Evolutionary conservation across 2,797 vertebrate genomes (phyloP).

Genomic region (Anguilla anguilla): DNA sequence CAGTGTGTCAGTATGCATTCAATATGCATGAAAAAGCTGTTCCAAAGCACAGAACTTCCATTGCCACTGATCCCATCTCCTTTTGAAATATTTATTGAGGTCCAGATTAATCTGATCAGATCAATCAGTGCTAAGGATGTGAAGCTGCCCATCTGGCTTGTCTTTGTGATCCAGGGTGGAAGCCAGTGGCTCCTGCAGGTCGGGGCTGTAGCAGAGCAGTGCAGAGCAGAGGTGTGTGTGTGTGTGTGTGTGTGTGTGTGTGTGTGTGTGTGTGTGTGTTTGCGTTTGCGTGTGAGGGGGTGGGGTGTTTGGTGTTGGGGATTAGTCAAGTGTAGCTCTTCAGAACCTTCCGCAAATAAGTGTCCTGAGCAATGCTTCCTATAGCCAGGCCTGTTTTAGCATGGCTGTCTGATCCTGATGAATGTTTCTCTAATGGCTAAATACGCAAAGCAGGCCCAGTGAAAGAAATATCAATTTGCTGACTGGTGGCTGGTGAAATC

Average conservation of each 20-base stretch:
- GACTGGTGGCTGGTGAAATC: neutral
- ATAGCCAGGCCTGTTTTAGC: neutral
- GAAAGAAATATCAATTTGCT: slow-evolving; percentile 17
- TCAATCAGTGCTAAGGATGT: neutral
- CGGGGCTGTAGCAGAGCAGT: neutral
- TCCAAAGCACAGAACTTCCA: too few relatives aligned
- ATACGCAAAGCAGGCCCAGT: neutral
- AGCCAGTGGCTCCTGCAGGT: neutral
- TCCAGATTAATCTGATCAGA: neutral
- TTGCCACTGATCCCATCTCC: too few relatives aligned
- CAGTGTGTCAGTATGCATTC: neutral
- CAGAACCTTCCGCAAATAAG: neutral
- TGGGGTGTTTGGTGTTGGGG: neutral
- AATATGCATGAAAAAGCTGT: neutral
- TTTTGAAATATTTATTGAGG: too few relatives aligned
- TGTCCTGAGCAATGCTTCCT: neutral
- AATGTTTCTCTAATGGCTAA: neutral
- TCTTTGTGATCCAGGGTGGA: neutral
- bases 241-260: neutral
- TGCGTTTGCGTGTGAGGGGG: too few relatives aligned
- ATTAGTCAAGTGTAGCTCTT: neutral
- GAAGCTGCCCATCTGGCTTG: neutral
- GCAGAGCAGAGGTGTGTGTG: neutral
- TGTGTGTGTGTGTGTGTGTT: neutral
- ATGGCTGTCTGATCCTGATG: neutral